Base-by-base conservation (phyloP, 1,140 invertebrate genomes). In the Aphelenchoides fujianensis region DNA sequence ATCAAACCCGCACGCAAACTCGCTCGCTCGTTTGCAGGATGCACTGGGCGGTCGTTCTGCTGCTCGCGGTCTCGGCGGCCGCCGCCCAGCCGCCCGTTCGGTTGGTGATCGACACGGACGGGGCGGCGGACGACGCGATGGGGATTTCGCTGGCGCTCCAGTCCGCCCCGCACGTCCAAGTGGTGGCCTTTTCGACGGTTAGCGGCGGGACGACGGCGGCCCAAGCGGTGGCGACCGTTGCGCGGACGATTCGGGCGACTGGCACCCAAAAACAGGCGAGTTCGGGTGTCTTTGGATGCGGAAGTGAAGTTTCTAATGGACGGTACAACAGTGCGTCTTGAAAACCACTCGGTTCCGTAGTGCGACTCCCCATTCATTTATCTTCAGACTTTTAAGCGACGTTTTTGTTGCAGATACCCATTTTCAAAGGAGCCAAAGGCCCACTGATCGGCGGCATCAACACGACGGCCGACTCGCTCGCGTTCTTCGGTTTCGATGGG, bases 121-220 rank as follows among this genome's bases (percentile, higher is more conserved):
- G 80, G 3, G 79, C 81, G 23, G 64, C 70, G 3, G 81, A 82
- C 53, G 81, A 82, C 62, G 75, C 82, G 27, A 32, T 80, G 32
- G 81, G 79, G 9, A 82, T 82, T 55, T 80, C 80, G 9, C 35
- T 82, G 48, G 81, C 82, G 9, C 57, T 82, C 2, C 82, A 82
- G 54, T 66, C 70, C n/a, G n/a, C n/a, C 52, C 41, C 74, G n/a
- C 75, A 70, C 9, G 74, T 84, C n/a, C 78, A 76, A 74, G 69
- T 78, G n/a, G 9, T 79, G 3, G 78, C 77, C 5, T 67, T 79
- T 68, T 76, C 78, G 2, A 79, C 77, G 2, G 70, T 72, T 27
- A 52, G 67, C 36, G 78, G 77, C 1, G 73, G 77, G 57, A 69
- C 74, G 34, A 68, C 32, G 16, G 76, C 74, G 12, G 69, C 55